phyloP scores from a whole-genome alignment of 2,113 vertebrate genomes.

The Desmodus rotundus region DNA sequence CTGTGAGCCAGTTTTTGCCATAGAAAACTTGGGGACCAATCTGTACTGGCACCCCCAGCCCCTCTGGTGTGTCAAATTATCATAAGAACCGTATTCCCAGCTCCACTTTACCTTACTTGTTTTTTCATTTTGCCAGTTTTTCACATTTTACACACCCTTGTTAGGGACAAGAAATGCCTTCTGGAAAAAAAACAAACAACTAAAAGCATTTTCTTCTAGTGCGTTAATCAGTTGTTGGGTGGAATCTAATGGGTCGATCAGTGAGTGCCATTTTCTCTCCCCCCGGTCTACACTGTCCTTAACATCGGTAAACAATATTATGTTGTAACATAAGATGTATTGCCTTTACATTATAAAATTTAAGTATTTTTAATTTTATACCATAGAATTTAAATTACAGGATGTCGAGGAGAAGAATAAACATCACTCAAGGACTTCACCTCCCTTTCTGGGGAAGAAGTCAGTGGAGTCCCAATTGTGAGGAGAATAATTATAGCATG shows the following conservation, averaged over 20 bases:
- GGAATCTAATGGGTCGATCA: background rate
- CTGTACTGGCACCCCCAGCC: background rate
- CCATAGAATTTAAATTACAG: background rate
- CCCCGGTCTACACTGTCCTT: background rate
- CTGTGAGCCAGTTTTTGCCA: background rate
- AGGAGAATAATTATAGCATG: background rate
- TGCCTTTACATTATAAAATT: background rate
- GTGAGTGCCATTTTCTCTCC: background rate
- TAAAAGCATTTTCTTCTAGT: background rate
- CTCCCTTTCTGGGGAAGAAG: background rate
- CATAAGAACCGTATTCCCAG: background rate
- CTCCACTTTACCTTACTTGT: background rate
- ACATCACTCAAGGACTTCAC: background rate
- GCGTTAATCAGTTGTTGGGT: background rate
- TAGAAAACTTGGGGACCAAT: background rate
- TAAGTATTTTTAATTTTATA: background rate
- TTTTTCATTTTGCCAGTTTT: background rate
- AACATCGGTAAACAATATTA: background rate
- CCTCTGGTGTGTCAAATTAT: background rate
- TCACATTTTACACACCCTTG: background rate
- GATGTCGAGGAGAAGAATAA: background rate
- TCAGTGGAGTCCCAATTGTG: background rate
- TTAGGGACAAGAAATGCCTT: background rate
- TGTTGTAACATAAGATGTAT: background rate
- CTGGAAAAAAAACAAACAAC: conserved; percentile 28